Conservation (phyloP, 2,113 vertebrate species). For the Crypturellus undulatus region DNA sequence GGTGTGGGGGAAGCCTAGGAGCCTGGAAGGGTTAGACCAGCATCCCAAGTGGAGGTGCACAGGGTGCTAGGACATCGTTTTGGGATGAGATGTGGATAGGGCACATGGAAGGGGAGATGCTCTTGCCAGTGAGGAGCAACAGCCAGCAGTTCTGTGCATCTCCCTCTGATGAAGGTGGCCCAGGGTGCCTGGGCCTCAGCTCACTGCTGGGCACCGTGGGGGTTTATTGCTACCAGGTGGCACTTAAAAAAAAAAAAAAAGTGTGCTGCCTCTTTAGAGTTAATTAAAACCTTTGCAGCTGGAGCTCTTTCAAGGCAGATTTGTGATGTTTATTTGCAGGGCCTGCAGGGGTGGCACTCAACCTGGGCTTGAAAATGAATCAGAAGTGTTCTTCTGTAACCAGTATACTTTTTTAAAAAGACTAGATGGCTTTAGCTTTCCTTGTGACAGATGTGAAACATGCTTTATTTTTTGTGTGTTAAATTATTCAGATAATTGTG, state of each 20-base stretch:
- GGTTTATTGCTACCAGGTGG: background rate
- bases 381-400: conserved; percentile 18
- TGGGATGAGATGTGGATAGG: background rate
- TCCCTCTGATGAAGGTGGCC: background rate
- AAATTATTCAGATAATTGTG: conserved; percentile 47
- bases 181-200: background rate
- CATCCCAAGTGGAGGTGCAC: background rate
- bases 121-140: background rate
- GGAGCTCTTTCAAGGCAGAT: conserved; percentile 13
- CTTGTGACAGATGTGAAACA: conserved; percentile 49
- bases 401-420: conserved; percentile 27
- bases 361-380: background rate
- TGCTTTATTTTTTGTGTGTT: conserved; percentile 45
- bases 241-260: conserved; percentile 14
- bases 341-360: background rate
- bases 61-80: background rate
- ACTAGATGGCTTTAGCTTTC: conserved; percentile 22
- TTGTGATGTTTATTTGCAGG: background rate
- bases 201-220: fast-evolving
- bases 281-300: conserved; percentile 23
- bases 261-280: background rate
- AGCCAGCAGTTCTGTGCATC: background rate
- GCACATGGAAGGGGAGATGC: fast-evolving
- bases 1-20: background rate
- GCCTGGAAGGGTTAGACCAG: background rate